Base-by-base conservation (phyloP, 2,888 invertebrate species). In the Axea sp. region DNA sequence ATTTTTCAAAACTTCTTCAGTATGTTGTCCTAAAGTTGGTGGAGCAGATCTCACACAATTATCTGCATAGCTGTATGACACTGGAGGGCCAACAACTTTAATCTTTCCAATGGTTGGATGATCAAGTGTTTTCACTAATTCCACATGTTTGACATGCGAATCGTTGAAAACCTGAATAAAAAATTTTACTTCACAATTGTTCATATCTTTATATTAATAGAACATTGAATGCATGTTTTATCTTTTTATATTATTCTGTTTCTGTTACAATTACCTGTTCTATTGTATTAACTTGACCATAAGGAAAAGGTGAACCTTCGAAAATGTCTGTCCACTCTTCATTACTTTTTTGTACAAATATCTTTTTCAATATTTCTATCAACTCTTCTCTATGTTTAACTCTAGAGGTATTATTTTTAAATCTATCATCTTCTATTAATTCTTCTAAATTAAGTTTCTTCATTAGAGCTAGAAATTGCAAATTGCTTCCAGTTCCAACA, bases 211-310 rank as follows among this genome's bases (percentile, higher is more conserved):
- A n/a, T n/a, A n/a, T n/a, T n/a, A n/a, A n/a, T n/a, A n/a, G n/a
- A n/a, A n/a, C n/a, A n/a, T n/a, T n/a, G n/a, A n/a, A n/a, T n/a
- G n/a, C n/a, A n/a, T n/a, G n/a, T n/a, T n/a, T n/a, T n/a, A n/a
- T n/a, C n/a, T n/a, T n/a, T n/a, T n/a, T n/a, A n/a, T n/a, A n/a
- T n/a, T n/a, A n/a, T n/a, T n/a, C n/a, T n/a, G n/a, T n/a, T n/a
- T n/a, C n/a, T n/a, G n/a, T n/a, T n/a, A n/a, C n/a, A n/a, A n/a
- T 30, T 82, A 91, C 91, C 84, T 96, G 92, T 73, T 91, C 88
- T 87, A 98, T 92, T 31, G 90, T 92, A 88, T 99, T 98, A 1
- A 99, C 92, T 0, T 97, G 96, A 0, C 97, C 98, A 81, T 93
- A 94, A 0, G 98, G 96, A 85, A 97, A 96, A 0, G 93, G 89